A percentile compares a stretch with the other conserved stretches of the same genome.
phyloP scores from a whole-genome alignment of 2,888 invertebrate species.

The Thalpophila matura region DNA sequence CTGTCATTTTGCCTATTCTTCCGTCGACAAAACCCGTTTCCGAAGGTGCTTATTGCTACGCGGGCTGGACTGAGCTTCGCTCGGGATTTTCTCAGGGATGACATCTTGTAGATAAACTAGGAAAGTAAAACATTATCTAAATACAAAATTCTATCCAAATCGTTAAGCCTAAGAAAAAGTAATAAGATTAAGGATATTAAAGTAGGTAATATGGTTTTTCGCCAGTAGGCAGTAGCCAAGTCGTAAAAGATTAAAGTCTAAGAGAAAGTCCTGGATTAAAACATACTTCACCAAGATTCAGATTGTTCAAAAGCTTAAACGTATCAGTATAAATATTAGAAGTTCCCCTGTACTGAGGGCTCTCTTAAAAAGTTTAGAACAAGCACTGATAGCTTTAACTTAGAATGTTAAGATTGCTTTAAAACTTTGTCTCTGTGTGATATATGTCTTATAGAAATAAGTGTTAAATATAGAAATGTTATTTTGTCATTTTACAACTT shows the following conservation, averaged over 20 bases:
- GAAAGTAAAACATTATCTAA: too few relatives aligned
- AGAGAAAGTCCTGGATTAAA: constrained; percentile 1
- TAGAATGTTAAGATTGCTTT: constrained; percentile 44
- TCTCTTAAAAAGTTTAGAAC: constrained; percentile 37
- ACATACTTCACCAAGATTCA: constrained; percentile 26
- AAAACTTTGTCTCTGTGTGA: constrained; percentile 20
- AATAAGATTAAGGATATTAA: too few relatives aligned
- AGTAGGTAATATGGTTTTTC: too few relatives aligned
- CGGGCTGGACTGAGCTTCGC: too few relatives aligned
- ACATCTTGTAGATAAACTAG: too few relatives aligned
- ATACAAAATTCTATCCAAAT: too few relatives aligned
- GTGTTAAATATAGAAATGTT: constrained; percentile 7
- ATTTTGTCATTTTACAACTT: constrained; percentile 2
- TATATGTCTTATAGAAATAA: constrained; percentile 24
- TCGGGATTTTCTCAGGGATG: too few relatives aligned
- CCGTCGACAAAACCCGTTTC: too few relatives aligned
- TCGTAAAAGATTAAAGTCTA: not conserved
- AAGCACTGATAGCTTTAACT: constrained; percentile 44
- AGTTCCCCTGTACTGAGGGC: constrained; percentile 16
- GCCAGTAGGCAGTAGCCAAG: not conserved
- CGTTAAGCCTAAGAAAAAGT: too few relatives aligned
- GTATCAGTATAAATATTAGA: constrained; percentile 51
- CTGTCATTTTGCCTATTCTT: too few relatives aligned
- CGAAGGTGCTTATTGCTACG: too few relatives aligned
- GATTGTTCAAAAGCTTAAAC: constrained; percentile 44